A percentile compares a stretch with the other conserved stretches of the same genome.
phyloP scores from a whole-genome alignment of 2,888 invertebrate genomes.

The Synergus umbraculus region DNA sequence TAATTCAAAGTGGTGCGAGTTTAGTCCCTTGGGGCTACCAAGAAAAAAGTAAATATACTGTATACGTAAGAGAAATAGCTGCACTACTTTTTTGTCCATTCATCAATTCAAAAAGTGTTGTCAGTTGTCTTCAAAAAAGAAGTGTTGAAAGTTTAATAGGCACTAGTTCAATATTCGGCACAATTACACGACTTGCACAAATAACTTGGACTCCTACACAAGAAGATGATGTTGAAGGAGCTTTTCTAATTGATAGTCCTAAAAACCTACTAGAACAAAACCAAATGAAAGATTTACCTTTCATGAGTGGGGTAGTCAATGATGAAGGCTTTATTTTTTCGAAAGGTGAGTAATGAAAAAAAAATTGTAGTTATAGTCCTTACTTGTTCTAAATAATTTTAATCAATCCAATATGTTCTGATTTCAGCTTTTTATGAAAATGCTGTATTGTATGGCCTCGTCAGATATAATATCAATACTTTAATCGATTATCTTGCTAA shows the following conservation, averaged over 20 bases:
- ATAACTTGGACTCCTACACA: slow-evolving; percentile 13
- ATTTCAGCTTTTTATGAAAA: not conserved
- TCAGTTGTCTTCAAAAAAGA: not conserved
- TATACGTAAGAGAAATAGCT: not conserved
- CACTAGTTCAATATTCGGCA: not conserved
- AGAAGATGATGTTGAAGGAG: slow-evolving; percentile 7
- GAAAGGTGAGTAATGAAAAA: not conserved
- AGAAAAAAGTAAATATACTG: not conserved
- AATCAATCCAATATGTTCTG: not conserved
- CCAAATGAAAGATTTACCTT: slow-evolving; percentile 22
- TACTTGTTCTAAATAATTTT: not conserved
- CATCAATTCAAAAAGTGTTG: not conserved
- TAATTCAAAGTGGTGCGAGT: slow-evolving; percentile 12
- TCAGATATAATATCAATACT: not conserved
- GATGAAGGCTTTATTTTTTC: slow-evolving; percentile 23
- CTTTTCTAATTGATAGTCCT: slow-evolving; percentile 23
- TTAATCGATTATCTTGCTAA: not conserved
- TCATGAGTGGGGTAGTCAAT: not conserved
- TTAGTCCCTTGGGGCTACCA: not conserved
- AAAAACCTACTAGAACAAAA: not conserved
- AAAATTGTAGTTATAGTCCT: not conserved
- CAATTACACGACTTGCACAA: not conserved
- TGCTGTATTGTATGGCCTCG: not conserved
- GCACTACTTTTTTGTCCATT: not conserved
- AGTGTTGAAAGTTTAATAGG: not conserved